Base-by-base conservation (phyloP, 2,797 vertebrate species). In the Chrysocyon brachyurus region DNA sequence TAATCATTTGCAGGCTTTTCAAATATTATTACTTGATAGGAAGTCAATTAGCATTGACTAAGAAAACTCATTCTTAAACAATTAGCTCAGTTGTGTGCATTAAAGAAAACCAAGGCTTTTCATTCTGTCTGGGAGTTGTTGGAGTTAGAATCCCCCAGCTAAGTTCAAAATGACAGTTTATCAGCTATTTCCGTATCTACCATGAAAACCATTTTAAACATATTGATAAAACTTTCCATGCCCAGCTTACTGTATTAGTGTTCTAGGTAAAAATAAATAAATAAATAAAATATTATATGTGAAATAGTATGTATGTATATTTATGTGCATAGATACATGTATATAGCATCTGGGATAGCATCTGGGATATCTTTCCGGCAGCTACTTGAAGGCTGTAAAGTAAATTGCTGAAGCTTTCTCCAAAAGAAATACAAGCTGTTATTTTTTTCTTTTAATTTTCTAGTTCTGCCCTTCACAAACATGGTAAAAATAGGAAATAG, bases 11-110 rank as follows among this genome's bases (percentile, higher is more conserved):
- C 4, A 73, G 68, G 70, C 22, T 96, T 88, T 97, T 98, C 89
- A 98, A 96, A 93, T 97, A 96, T 87, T 98, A 63, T 4, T 90
- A 31, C 57, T 86, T 97, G 75, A 97, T 73, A 90, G 96, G 68
- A 98, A 98, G 90, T 33, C 95, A 72, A 85, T 97, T 33, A 91
- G 10, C 96, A 94, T 36, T 8, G 1, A 85, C 21, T 96, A 97
- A 95, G 54, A 96, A 93, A 93, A 68, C 93, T 93, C 94, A 63
- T 94, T 95, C 36, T 94, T 97, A 97, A 98, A 63, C 10, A 94
- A 63, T 90, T 93, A 97, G 49, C 1, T 6, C 31, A 26, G 70
- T 91, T 95, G 24, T 2, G 3, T 87, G 70, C 1, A 93, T 79
- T 97, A 96, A 97, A 52, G 22, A 89, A 91, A 95, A 83, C 1